phyloP scores from a whole-genome alignment of 2,888 invertebrate species.

The Hypomecis atomaria region DNA sequence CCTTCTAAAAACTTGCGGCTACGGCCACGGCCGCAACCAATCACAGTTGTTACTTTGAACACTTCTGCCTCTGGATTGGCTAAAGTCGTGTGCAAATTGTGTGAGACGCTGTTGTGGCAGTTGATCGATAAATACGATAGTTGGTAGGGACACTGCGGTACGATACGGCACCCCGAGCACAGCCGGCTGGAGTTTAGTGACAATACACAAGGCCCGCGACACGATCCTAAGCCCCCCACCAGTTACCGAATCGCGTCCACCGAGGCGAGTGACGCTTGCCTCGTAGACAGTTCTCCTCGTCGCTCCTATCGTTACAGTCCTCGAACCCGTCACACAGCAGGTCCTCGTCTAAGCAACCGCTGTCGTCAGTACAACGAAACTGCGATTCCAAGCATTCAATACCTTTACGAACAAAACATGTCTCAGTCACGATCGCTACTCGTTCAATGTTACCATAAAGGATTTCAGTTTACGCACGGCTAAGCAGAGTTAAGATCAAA shows the following conservation, averaged over 20 bases:
- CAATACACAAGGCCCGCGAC: slow-evolving; percentile 39
- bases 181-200: slow-evolving; percentile 20
- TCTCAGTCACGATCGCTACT: slow-evolving; percentile 21
- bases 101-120: neutral
- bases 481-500: slow-evolving; percentile 55
- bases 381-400: slow-evolving; percentile 70
- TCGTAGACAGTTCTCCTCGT: slow-evolving; percentile 85
- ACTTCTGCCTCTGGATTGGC: too few relatives aligned
- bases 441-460: slow-evolving; percentile 15
- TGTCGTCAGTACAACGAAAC: slow-evolving; percentile 84
- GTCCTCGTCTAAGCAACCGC: slow-evolving; percentile 84
- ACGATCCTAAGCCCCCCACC: slow-evolving; percentile 56
- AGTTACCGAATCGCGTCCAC: slow-evolving; percentile 53
- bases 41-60: too few relatives aligned
- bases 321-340: slow-evolving; percentile 84
- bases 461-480: slow-evolving; percentile 39
- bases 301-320: slow-evolving; percentile 87
- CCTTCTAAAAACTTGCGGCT: too few relatives aligned
- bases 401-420: slow-evolving; percentile 64
- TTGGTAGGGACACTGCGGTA: neutral
- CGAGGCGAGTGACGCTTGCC: slow-evolving; percentile 64
- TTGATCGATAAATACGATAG: slow-evolving; percentile 6
- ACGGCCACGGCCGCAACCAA: too few relatives aligned
- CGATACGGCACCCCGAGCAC: neutral
- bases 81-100: too few relatives aligned